These are phyloP conservation scores for Pteromalus puparum DNA, from an alignment of 1,140 invertebrate genomes.

Conservation along the genomic window DNA sequence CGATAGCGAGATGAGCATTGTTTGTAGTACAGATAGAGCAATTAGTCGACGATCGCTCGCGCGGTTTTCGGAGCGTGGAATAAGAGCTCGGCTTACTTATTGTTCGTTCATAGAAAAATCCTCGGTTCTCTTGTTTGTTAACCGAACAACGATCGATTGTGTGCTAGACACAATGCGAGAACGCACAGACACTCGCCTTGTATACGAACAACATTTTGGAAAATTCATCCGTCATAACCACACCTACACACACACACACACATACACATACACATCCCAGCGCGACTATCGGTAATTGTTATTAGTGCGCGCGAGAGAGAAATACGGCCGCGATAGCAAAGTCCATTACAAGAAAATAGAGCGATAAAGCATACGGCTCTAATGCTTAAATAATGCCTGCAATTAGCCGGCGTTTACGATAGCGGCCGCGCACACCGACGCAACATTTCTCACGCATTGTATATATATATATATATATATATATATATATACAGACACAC, in stretches of 20 bases:
- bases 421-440: neutral
- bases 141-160: too few relatives aligned
- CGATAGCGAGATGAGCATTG: neutral
- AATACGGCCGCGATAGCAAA: neutral
- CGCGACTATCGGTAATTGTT: too few relatives aligned
- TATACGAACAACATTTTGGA: too few relatives aligned
- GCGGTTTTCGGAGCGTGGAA: neutral
- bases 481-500: neutral
- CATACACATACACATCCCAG: too few relatives aligned
- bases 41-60: neutral
- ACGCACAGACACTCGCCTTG: too few relatives aligned
- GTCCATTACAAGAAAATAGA: slow-evolving; percentile 1
- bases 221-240: too few relatives aligned
- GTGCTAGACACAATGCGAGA: too few relatives aligned
- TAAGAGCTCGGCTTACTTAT: neutral
- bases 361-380: slow-evolving; percentile 1
- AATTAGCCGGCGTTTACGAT: slow-evolving; percentile 26
- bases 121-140: too few relatives aligned
- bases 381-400: slow-evolving; percentile 31
- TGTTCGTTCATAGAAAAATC: neutral
- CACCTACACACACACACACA: too few relatives aligned
- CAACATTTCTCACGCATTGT: neutral
- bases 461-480: too few relatives aligned
- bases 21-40: neutral
- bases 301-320: neutral